These are phyloP conservation scores for Hydropotes inermis DNA, from an alignment of 2,113 vertebrate genomes.

Conservation along the genomic window DNA sequence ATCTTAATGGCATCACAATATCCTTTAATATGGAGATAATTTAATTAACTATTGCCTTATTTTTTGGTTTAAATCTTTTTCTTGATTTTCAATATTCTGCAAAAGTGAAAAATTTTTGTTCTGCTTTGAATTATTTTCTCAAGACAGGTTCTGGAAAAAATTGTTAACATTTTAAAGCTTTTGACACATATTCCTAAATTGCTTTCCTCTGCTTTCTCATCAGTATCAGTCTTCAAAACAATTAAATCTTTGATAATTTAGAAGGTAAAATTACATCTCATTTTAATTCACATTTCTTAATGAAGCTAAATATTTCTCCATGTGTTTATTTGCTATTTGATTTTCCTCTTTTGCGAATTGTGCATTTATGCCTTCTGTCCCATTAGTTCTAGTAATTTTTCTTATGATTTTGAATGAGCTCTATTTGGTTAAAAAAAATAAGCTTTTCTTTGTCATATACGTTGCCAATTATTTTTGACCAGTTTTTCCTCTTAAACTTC, in stretches of 20 bases:
- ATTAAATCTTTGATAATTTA: slow-evolving; percentile 33
- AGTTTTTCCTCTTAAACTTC: not conserved
- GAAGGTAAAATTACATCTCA: slow-evolving; percentile 35
- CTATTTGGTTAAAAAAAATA: not conserved
- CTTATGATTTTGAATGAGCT: slow-evolving; percentile 23
- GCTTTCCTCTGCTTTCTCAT: not conserved
- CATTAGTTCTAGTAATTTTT: not conserved
- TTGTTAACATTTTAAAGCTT: slow-evolving; percentile 32
- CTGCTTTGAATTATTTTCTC: slow-evolving; percentile 21
- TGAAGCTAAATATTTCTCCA: slow-evolving; percentile 42
- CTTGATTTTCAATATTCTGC: not conserved
- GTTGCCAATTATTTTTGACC: slow-evolving; percentile 13
- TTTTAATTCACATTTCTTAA: slow-evolving; percentile 50
- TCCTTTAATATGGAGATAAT: not conserved
- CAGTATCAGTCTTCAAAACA: slow-evolving; percentile 12
- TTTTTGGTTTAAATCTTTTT: slow-evolving; percentile 14
- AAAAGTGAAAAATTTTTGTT: not conserved
- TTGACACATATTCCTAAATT: slow-evolving; percentile 20
- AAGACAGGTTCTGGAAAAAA: slow-evolving; percentile 2
- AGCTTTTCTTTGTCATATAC: not conserved
- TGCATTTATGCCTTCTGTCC: not conserved
- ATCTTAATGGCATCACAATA: not conserved
- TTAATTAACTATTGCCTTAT: not conserved
- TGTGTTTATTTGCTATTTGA: slow-evolving; percentile 24
- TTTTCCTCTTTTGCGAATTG: slow-evolving; percentile 11